Evolutionary conservation across 2,113 vertebrate species (phyloP), one percentile per base, ranked within the genome.

Genomic region (Anas platyrhynchos): DNA sequence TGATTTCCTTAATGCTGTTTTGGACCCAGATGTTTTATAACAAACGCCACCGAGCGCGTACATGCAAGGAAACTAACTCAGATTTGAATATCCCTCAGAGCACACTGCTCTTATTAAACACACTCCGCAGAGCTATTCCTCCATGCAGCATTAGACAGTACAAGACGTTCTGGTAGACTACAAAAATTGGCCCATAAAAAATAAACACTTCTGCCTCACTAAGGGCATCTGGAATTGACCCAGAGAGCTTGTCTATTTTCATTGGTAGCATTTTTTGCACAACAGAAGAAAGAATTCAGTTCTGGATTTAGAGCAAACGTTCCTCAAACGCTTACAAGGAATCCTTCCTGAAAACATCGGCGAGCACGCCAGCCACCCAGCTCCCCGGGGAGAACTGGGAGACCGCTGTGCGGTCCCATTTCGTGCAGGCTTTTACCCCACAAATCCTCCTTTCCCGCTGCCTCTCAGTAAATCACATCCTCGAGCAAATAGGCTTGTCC

Each of bases 201-300:
- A 91, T 74, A 93, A 96, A 96, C 93, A 96, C 93, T 95, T 93
- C 91, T 94, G 91, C 81, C 84, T 96, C 79, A 87, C 79, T 89
- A 89, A 91, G 90, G 93, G 96, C 87, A 94, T 91, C 88, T 93
- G 93, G 93, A 95, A 89, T 95, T 94, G 95, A 96, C 95, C 95
- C 88, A 84, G 66, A 75, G 90, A 81, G 69, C 25, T 86, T 31
- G 27, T 92, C 95, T 95, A 48, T 93, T 94, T 95, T 93, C 93
- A 91, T 43, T 83, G 76, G 93, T 94, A 94, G 74, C 73, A 75
- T 88, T 93, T 93, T 93, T 88, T 90, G 54, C 69, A 86, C 11
- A 62, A 76, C 62, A 54, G 86, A 91, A 79, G 27, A 95, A 88
- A 95, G 82, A 93, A 91, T 82, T 20, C 11, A 20, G 59, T 79